phyloP scores from a whole-genome alignment of 2,113 vertebrate genomes.

The Excalfactoria chinensis region DNA sequence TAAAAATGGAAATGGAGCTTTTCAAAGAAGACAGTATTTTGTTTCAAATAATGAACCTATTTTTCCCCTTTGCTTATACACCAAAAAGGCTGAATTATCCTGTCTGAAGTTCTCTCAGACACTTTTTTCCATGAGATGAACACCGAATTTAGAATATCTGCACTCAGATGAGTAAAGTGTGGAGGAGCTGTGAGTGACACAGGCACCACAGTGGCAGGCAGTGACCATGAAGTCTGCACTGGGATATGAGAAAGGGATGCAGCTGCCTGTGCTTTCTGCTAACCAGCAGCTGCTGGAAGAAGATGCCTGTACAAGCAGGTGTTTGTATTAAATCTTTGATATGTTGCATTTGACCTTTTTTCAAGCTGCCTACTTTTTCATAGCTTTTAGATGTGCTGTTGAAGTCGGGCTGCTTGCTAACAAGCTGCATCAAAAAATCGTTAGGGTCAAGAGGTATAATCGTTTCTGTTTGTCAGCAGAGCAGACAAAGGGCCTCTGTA shows the following conservation, averaged over 20 bases:
- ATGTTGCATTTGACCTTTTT: background rate
- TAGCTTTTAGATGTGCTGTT: background rate
- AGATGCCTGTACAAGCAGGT: background rate
- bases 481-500: background rate
- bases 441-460: background rate
- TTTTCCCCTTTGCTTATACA: background rate
- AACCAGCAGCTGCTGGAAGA: background rate
- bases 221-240: fast-evolving
- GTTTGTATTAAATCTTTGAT: background rate
- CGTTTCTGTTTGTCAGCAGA: background rate
- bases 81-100: background rate
- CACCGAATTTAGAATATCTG: background rate
- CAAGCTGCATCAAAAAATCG: background rate
- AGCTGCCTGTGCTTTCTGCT: background rate
- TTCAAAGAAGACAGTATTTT: background rate
- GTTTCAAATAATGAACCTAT: background rate
- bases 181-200: background rate
- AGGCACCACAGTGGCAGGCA: fast-evolving
- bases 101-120: background rate
- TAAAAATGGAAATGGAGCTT: background rate
- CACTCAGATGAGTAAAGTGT: background rate
- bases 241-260: background rate
- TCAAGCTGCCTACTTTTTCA: background rate
- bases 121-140: background rate
- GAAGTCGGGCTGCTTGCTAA: background rate